A percentile compares a stretch with the other conserved stretches of the same genome.
These are phyloP conservation scores for Falco rusticolus DNA, from an alignment of 2,797 vertebrate species.

Conservation along the genomic window DNA sequence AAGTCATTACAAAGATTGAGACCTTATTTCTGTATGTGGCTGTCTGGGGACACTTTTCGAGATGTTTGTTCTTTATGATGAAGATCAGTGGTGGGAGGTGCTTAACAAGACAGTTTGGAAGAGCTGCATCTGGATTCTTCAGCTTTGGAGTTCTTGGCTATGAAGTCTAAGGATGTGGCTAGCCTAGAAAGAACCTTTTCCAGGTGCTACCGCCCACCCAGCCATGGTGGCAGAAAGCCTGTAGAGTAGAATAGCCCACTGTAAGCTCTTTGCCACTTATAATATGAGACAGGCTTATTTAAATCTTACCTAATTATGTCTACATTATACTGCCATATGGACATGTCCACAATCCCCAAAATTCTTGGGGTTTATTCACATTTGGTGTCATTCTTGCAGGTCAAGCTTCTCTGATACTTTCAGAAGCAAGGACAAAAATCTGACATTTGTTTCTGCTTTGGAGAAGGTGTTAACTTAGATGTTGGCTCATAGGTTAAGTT, in stretches of 20 bases:
- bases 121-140: background rate
- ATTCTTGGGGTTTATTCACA: background rate
- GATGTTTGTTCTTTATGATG: background rate
- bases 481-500: background rate
- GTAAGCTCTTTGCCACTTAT: background rate
- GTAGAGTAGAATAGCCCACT: background rate
- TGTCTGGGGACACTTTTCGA: background rate
- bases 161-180: background rate
- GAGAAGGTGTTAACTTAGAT: background rate
- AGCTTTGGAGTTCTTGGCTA: background rate
- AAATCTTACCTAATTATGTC: background rate
- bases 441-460: background rate
- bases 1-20: background rate
- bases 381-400: background rate
- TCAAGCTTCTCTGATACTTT: background rate
- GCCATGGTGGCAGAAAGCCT: background rate
- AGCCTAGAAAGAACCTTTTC: background rate
- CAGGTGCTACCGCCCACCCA: background rate
- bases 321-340: accelerated
- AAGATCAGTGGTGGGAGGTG: background rate
- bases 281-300: background rate
- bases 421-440: background rate
- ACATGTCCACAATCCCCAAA: background rate
- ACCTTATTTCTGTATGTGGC: background rate
- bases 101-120: background rate